phyloP scores from a whole-genome alignment of 2,113 vertebrate species.

The Verasper variegatus region DNA sequence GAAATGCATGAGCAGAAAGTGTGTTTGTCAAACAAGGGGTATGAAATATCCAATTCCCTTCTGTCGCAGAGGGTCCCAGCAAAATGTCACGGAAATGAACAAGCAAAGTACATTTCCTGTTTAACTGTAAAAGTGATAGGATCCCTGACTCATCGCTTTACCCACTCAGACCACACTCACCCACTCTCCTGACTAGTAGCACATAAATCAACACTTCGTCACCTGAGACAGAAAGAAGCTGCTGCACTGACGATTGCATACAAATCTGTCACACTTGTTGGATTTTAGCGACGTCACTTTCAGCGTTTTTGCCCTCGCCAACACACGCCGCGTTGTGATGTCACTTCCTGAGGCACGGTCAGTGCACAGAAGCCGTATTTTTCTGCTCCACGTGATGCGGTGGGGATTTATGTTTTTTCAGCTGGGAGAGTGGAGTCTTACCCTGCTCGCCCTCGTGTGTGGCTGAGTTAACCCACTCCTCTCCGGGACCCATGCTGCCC shows the following conservation, averaged over 20 bases:
- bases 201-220: constrained; percentile 39
- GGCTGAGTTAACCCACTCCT: constrained; percentile 72
- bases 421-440: constrained; percentile 63
- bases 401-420: neutral
- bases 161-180: constrained; percentile 19
- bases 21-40: too few species aligned
- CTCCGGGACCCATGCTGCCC: constrained; percentile 75
- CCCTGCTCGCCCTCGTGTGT: constrained; percentile 61
- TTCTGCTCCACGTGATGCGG: constrained; percentile 3
- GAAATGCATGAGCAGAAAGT: too few species aligned
- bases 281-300: neutral
- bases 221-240: neutral
- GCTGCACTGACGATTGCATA: neutral
- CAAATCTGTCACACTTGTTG: neutral
- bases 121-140: neutral
- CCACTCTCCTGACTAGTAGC: constrained; percentile 7
- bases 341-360: constrained; percentile 2
- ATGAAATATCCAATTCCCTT: too few species aligned
- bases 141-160: too few species aligned
- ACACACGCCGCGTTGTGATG: neutral
- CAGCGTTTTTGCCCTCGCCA: neutral
- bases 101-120: neutral
- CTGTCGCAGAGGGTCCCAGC: too few species aligned
- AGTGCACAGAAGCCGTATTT: neutral
- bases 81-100: too few species aligned